These are phyloP conservation scores for Lasius platythorax DNA, from an alignment of 2,888 invertebrate species.

Conservation along the genomic window DNA sequence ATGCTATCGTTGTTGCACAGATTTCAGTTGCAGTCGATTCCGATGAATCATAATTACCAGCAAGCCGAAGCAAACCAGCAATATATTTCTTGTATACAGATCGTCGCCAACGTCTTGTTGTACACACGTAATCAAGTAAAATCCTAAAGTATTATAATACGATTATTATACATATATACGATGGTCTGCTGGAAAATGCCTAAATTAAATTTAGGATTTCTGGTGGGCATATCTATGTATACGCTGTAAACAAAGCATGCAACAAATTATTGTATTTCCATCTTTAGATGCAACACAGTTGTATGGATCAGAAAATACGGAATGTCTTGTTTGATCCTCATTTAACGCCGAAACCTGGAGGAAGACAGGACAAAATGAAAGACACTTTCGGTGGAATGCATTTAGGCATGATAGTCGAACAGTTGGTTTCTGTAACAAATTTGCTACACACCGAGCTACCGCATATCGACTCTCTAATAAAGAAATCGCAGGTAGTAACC, in stretches of 20 bases:
- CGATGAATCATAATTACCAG: constrained; percentile 65
- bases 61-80: constrained; percentile 75
- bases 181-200: background rate
- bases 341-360: constrained; percentile 76
- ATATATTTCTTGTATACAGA: constrained; percentile 86
- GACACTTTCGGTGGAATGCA: constrained; percentile 79
- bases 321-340: constrained; percentile 83
- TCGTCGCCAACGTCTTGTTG: constrained; percentile 90
- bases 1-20: constrained; percentile 92
- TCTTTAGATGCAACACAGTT: constrained; percentile 82
- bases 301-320: constrained; percentile 83
- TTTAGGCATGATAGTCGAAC: constrained; percentile 82
- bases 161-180: background rate
- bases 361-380: constrained; percentile 76
- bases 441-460: constrained; percentile 81
- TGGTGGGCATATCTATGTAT: background rate
- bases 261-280: background rate
- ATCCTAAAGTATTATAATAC: constrained; percentile 6
- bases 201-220: background rate
- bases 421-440: constrained; percentile 80
- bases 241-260: constrained; percentile 5
- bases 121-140: constrained; percentile 89
- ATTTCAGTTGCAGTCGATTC: constrained; percentile 87
- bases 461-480: constrained; percentile 79
- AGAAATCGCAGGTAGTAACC: constrained; percentile 76